These are phyloP conservation scores for Lasioglossum oenotherae DNA, from an alignment of 2,888 invertebrate genomes.

Conservation along the genomic window DNA sequence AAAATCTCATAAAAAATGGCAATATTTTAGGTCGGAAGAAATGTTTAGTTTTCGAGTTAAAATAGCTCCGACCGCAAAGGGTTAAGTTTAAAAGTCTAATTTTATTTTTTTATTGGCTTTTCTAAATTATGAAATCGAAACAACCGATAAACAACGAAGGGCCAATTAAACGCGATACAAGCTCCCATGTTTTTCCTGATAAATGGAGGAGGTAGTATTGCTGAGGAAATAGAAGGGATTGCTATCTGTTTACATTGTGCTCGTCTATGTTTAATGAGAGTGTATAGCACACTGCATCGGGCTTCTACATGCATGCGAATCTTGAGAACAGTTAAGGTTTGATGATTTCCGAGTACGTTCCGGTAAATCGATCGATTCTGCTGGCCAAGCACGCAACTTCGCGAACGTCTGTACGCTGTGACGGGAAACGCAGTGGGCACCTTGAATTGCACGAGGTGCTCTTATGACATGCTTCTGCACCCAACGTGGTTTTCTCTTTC, in stretches of 20 bases:
- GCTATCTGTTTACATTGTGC: not conserved
- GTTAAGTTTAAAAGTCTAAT: no score
- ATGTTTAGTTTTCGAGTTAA: no score
- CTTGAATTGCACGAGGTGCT: conserved; percentile 21
- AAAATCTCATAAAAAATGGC: no score
- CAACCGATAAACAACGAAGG: not conserved
- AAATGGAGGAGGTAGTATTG: not conserved
- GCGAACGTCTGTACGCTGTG: conserved; percentile 21
- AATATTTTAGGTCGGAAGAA: no score
- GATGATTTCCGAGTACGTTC: conserved; percentile 54
- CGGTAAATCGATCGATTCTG: conserved; percentile 62
- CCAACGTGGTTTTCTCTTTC: not conserved
- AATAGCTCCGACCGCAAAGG: no score
- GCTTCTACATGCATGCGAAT: not conserved
- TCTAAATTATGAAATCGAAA: not conserved
- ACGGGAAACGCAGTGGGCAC: conserved; percentile 11
- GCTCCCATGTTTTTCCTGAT: not conserved
- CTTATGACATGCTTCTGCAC: conserved; percentile 11
- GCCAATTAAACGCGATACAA: not conserved
- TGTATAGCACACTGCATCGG: not conserved
- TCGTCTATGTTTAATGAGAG: not conserved
- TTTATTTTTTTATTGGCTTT: not conserved
- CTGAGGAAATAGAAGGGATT: not conserved
- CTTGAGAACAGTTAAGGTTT: conserved; percentile 45
- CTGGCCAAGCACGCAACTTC: conserved; percentile 39